phyloP scores from a whole-genome alignment of 2,888 invertebrate genomes.

The Caenorhabditis afra region DNA sequence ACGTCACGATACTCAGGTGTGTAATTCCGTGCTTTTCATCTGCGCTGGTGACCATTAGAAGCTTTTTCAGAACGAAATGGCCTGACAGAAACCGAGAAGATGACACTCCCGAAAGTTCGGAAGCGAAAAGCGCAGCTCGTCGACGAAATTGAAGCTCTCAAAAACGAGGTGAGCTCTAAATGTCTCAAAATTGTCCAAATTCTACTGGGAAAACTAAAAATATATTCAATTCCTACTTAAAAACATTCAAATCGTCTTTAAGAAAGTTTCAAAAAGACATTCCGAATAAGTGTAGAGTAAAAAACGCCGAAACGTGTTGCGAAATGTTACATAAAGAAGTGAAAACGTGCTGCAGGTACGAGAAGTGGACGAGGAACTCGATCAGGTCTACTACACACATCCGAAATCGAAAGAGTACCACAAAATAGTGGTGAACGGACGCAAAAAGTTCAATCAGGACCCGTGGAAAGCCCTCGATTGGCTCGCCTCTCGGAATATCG shows the following conservation, averaged over 20 bases:
- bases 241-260: too few relatives aligned
- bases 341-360: constrained; percentile 34
- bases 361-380: constrained; percentile 68
- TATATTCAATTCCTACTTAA: too few relatives aligned
- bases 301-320: neutral
- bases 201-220: too few relatives aligned
- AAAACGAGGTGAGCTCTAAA: constrained; percentile 59
- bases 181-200: too few relatives aligned
- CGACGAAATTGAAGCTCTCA: constrained; percentile 68
- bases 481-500: constrained; percentile 58
- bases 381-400: constrained; percentile 71
- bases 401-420: constrained; percentile 62
- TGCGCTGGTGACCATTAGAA: too few relatives aligned
- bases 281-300: too few relatives aligned
- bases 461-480: constrained; percentile 66
- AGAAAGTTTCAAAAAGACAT: too few relatives aligned
- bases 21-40: too few relatives aligned
- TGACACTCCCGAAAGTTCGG: constrained; percentile 62
- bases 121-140: constrained; percentile 71
- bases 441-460: constrained; percentile 63
- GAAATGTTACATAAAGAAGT: constrained; percentile 6
- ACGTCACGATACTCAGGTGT: constrained; percentile 49
- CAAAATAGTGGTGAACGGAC: constrained; percentile 61
- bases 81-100: constrained; percentile 60
- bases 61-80: constrained; percentile 52